Evolutionary conservation across 2,888 invertebrate species (phyloP).

Genomic region (Saturnia japonica): DNA sequence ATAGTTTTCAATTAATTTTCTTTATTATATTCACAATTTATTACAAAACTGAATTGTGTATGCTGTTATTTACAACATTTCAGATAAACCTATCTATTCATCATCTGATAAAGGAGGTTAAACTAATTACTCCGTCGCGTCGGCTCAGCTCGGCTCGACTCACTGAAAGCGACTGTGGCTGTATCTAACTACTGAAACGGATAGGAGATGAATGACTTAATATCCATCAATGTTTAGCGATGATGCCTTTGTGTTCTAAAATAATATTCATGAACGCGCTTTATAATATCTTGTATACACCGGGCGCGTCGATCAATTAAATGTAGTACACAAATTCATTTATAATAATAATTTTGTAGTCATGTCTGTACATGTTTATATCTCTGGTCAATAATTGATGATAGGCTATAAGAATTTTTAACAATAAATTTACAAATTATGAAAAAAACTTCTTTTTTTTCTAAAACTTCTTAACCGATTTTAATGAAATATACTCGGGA

Average conservation of each 20-base stretch:
- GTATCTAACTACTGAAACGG: conserved; percentile 39
- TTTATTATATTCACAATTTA: neutral
- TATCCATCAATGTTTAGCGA: conserved; percentile 56
- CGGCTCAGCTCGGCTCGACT: conserved; percentile 25
- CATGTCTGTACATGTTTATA: no score
- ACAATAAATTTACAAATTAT: no score
- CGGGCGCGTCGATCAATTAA: no score
- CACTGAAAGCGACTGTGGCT: conserved; percentile 43
- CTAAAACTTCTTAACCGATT: no score
- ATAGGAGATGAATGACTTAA: conserved; percentile 47
- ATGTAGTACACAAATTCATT: no score
- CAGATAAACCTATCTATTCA: conserved; percentile 36
- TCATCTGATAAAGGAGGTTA: conserved; percentile 46
- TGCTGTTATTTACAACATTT: neutral
- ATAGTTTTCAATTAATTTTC: neutral
- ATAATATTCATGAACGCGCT: neutral
- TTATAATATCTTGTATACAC: neutral
- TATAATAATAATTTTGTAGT: no score
- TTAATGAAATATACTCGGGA: no score
- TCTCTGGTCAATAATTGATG: no score
- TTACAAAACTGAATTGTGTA: neutral
- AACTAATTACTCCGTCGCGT: conserved; percentile 42
- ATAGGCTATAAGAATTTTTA: no score
- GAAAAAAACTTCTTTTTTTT: no score
- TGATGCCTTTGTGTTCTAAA: conserved; percentile 25